A percentile compares a stretch with the other conserved stretches of the same genome.
Conservation (phyloP, 2,888 invertebrate genomes). For the Agelastica alni region DNA sequence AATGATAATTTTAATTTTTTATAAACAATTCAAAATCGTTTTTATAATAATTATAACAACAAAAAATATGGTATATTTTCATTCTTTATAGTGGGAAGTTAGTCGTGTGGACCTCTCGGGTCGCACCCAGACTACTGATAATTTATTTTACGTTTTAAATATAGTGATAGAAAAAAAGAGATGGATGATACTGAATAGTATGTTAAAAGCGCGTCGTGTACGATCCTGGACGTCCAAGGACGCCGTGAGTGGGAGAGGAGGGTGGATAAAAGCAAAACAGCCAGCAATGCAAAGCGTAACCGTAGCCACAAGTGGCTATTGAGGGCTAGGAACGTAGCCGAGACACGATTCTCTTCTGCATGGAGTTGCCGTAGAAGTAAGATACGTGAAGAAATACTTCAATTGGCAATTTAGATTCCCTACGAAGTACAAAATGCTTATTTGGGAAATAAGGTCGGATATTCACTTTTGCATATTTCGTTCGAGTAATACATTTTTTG, state of each 20-base stretch:
- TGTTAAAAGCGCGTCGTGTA: too few relatives aligned
- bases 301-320: constrained; percentile 55
- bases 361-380: constrained; percentile 26
- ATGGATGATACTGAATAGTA: too few relatives aligned
- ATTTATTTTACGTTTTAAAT: too few relatives aligned
- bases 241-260: constrained; percentile 36
- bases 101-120: too few relatives aligned
- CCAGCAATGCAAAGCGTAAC: constrained; percentile 35
- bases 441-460: constrained; percentile 23
- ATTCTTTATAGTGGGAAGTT: too few relatives aligned
- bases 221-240: background rate
- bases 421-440: constrained; percentile 25
- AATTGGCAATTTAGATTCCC: constrained; percentile 25
- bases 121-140: too few relatives aligned
- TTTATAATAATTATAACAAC: too few relatives aligned
- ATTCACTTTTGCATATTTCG: constrained; percentile 24
- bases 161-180: too few relatives aligned
- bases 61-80: too few relatives aligned
- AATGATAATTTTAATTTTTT: too few relatives aligned
- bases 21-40: too few relatives aligned
- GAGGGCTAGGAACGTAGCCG: constrained; percentile 50
- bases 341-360: constrained; percentile 32
- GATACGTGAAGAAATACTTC: constrained; percentile 20
- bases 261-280: constrained; percentile 26
- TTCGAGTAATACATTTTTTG: constrained; percentile 16